Percentiles rank a stretch among this genome's conserved stretches.
phyloP scores from a whole-genome alignment of 1,140 invertebrate species.

The Cotesia typhae region DNA sequence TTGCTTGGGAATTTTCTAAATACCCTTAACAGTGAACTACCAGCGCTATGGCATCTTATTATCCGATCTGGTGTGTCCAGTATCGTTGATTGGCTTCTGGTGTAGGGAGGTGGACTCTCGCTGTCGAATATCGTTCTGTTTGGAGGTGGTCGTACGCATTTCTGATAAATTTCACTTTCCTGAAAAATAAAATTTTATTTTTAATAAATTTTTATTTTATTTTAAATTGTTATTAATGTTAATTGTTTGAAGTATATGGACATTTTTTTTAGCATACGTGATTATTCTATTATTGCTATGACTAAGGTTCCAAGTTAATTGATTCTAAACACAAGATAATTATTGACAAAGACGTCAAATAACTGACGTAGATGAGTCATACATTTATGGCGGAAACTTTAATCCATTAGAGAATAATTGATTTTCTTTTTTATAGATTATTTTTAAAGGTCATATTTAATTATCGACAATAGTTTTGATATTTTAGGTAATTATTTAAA shows the following conservation, averaged over 20 bases:
- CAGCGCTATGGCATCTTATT: conserved; percentile 59
- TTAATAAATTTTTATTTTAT: background rate
- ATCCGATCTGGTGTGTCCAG: conserved; percentile 56
- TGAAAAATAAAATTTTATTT: conserved; percentile 53
- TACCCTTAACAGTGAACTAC: conserved; percentile 55
- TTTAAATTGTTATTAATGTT: background rate
- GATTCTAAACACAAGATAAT: too few relatives aligned
- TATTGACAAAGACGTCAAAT: too few relatives aligned
- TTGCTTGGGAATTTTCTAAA: conserved; percentile 50
- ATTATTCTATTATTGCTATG: too few relatives aligned
- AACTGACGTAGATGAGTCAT: too few relatives aligned
- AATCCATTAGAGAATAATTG: too few relatives aligned
- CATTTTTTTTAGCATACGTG: too few relatives aligned
- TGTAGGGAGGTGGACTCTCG: conserved; percentile 73
- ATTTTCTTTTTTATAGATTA: too few relatives aligned
- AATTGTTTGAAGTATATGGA: background rate
- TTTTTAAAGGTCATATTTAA: too few relatives aligned
- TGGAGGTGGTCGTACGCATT: conserved; percentile 76
- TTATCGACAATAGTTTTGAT: too few relatives aligned
- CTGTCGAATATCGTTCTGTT: conserved; percentile 77
- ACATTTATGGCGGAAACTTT: too few relatives aligned
- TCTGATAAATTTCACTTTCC: conserved; percentile 75
- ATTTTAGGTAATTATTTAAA: too few relatives aligned
- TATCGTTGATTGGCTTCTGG: conserved; percentile 67
- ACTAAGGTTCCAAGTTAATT: too few relatives aligned